Percentiles rank a stretch among this genome's conserved stretches.
Conservation (phyloP, 2,797 vertebrate species). For the Notamacropus eugenii region DNA sequence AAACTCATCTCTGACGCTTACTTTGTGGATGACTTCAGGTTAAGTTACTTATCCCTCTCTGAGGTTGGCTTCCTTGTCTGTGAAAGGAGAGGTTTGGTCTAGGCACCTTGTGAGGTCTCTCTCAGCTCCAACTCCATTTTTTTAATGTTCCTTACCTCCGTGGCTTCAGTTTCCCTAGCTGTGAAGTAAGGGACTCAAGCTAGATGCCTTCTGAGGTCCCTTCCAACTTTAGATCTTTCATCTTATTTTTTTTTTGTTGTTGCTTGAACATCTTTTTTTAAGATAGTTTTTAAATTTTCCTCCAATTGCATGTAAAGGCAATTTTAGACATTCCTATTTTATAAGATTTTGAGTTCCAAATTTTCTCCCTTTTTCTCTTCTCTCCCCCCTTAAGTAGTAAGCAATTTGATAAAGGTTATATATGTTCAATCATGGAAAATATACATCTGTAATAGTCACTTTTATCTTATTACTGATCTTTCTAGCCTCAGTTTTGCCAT, state of each 20-base stretch:
- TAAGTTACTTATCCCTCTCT: not conserved
- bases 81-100: not conserved
- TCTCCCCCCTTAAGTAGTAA: not conserved
- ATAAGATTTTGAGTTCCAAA: not conserved
- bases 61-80: not conserved
- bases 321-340: not conserved
- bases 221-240: not conserved
- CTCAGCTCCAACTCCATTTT: not conserved
- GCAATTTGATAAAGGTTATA: not conserved
- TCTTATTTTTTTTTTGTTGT: not conserved
- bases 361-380: not conserved
- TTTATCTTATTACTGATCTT: not conserved
- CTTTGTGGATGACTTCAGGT: not conserved
- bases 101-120: not conserved
- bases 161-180: not conserved
- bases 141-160: not conserved
- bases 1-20: not conserved
- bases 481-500: not conserved
- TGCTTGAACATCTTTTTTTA: not conserved
- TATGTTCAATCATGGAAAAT: not conserved
- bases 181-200: not conserved
- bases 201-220: not conserved
- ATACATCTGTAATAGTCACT: not conserved
- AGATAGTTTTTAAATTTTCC: not conserved
- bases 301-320: not conserved